Conservation (phyloP, 1,140 invertebrate genomes). For the Bombus difficillimus region DNA sequence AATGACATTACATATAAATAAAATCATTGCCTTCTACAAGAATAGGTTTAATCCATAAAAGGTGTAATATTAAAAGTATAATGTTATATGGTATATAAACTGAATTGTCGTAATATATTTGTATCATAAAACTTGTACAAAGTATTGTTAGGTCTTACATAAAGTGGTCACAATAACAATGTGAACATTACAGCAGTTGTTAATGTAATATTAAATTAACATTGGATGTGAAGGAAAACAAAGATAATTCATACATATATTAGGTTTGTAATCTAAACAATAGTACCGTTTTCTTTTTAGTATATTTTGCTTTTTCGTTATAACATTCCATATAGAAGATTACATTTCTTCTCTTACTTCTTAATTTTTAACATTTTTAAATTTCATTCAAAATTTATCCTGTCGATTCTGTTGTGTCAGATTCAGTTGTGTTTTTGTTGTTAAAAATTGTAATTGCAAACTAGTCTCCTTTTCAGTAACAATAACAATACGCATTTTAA, state of each 20-base stretch:
- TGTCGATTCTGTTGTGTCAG: background rate
- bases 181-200: slow-evolving; percentile 67
- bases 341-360: background rate
- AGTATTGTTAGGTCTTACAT: slow-evolving; percentile 81
- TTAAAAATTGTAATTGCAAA: background rate
- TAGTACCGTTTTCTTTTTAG: slow-evolving; percentile 26
- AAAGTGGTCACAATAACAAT: slow-evolving; percentile 74
- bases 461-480: background rate
- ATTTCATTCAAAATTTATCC: slow-evolving; percentile 6
- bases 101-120: slow-evolving; percentile 81
- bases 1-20: slow-evolving; percentile 54
- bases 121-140: slow-evolving; percentile 82
- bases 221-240: slow-evolving; percentile 59
- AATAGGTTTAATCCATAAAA: slow-evolving; percentile 48
- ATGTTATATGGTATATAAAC: slow-evolving; percentile 71
- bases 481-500: background rate
- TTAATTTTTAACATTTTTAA: background rate
- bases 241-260: slow-evolving; percentile 50
- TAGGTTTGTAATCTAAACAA: slow-evolving; percentile 41
- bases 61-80: slow-evolving; percentile 60
- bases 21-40: slow-evolving; percentile 60
- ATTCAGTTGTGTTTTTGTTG: background rate
- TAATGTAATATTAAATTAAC: slow-evolving; percentile 68
- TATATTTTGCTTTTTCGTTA: slow-evolving; percentile 17
- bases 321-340: slow-evolving; percentile 29